These are phyloP conservation scores for Simalia tracyae DNA, from an alignment of 2,797 vertebrate genomes.

Conservation along the genomic window DNA sequence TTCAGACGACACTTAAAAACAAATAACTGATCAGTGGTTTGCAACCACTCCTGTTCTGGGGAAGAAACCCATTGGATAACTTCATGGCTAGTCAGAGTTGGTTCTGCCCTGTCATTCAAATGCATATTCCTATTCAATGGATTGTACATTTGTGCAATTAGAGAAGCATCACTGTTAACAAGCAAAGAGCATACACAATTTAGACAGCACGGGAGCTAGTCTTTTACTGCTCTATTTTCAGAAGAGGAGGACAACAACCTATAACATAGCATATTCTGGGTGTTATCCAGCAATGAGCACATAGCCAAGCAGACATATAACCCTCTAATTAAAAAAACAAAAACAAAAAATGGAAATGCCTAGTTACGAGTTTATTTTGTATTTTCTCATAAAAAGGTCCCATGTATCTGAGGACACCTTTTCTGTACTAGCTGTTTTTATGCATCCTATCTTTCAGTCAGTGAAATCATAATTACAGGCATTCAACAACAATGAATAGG, in stretches of 20 bases:
- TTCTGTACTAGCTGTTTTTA: slow-evolving; percentile 9
- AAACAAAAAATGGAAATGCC: background rate
- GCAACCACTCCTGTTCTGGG: background rate
- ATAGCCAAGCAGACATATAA: background rate
- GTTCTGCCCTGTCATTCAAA: background rate
- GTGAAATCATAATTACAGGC: background rate
- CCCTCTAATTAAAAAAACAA: background rate
- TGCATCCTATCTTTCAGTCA: background rate
- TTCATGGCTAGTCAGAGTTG: background rate
- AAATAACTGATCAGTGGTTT: background rate
- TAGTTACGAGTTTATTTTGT: background rate
- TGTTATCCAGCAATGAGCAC: background rate
- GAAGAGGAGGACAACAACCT: background rate
- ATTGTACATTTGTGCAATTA: background rate
- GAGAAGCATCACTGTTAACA: background rate
- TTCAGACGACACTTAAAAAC: background rate
- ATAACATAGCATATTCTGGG: background rate
- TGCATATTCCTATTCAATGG: background rate
- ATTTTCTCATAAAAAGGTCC: background rate
- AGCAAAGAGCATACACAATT: background rate
- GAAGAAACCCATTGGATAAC: background rate
- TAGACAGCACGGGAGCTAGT: background rate
- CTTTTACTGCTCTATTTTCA: background rate
- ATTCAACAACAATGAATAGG: background rate
- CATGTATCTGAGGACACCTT: background rate